Evolutionary conservation across 2,113 vertebrate genomes (phyloP), one percentile per base, ranked within the genome.

Genomic region (Thunnus thynnus): DNA sequence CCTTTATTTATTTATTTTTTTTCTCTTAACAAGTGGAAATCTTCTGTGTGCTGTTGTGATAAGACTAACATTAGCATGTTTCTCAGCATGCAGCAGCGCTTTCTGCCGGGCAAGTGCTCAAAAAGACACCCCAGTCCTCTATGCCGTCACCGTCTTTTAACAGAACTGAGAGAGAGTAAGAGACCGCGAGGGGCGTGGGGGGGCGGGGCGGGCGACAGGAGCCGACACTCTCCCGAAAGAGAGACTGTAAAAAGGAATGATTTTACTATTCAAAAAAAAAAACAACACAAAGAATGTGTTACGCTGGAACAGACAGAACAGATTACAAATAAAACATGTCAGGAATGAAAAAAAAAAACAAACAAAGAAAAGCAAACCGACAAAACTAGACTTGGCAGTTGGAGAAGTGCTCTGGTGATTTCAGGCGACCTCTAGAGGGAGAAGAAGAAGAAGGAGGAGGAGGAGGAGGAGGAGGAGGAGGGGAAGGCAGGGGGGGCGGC

Each of bases 361-460:
- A 84, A 78, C 10, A 77, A 41, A 41, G 36, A 47, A 36, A 36
- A 36, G 6, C 5, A 9, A 57, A 84, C 55, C 76, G 78, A 91
- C 85, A 75, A 73, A 85, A 86, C 67, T 51, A 54, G 80, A 88
- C 89, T 90, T 91, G 91, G 91, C 91, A 93, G 91, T 90, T 76
- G 72, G 71, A 89, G 90, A 94, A 92, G 91, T 93, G 91, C 92
- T 93, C 86, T 89, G 90, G 83, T 88, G 87, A 90, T 82, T 83
- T 91, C 88, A 90, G 89, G 86, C 83, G 86, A 83, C 89, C 89
- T 89, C 90, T 89, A 87, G 84, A 80, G 86, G 86, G 82, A 51
- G 86, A 58, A 73, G 18, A 17, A 56, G 36, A 41, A 36, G 27
- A 30, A 87, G 84, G 78, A 83, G 86, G 80, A 48, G 86, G 56